Evolutionary conservation across 2,113 vertebrate species (phyloP).

Genomic region (Sorex araneus): DNA sequence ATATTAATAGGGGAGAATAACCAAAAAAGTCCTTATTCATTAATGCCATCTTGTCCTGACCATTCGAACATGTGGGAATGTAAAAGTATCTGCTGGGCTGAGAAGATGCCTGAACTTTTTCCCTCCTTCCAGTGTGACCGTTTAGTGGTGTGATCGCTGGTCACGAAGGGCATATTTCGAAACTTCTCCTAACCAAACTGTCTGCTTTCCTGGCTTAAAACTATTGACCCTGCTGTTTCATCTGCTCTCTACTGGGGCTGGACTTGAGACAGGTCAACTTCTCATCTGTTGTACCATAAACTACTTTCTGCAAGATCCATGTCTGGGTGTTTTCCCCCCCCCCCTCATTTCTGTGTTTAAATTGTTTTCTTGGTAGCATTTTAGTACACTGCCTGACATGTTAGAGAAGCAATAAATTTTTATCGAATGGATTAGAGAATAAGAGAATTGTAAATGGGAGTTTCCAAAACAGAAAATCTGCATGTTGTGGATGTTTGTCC

Average conservation of each 20-base stretch:
- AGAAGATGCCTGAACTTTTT: conserved; percentile 52
- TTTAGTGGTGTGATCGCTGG: conserved; percentile 52
- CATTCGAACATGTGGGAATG: neutral
- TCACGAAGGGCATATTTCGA: conserved; percentile 55
- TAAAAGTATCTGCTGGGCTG: neutral
- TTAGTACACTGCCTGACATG: neutral
- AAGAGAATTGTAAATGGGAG: neutral
- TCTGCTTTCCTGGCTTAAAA: conserved; percentile 54
- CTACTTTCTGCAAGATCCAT: neutral
- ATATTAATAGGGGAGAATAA: neutral
- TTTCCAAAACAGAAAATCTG: conserved; percentile 18
- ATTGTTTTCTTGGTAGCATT: neutral
- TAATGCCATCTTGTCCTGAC: neutral
- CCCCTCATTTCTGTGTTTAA: neutral
- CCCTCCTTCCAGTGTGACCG: neutral
- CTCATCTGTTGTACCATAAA: neutral
- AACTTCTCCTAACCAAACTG: conserved; percentile 50
- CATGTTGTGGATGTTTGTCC: neutral
- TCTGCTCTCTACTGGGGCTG: neutral
- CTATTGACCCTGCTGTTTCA: conserved; percentile 24
- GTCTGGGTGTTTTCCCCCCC: neutral
- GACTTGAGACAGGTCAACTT: neutral
- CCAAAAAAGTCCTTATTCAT: neutral
- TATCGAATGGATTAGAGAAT: conserved; percentile 24
- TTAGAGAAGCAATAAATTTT: conserved; percentile 20